Base-by-base conservation (phyloP, 1,140 invertebrate genomes). In the Homarus americanus region DNA sequence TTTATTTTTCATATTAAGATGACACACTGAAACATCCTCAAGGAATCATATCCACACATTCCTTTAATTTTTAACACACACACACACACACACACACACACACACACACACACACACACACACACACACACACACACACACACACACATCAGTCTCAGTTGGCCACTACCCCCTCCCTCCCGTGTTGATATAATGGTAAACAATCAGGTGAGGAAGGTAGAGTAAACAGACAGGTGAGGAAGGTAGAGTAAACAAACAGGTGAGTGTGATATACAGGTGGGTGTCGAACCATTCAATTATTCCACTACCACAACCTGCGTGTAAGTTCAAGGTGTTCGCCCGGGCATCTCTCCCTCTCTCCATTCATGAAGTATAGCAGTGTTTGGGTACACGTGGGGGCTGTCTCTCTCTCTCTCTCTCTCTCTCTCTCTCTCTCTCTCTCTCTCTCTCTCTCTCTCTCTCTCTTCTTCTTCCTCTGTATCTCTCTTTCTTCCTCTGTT, bases 71-170 rank as follows among this genome's bases (percentile, higher is more conserved):
- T 24, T 20, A 34, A 20, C 32, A 7, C 24, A 72, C 4, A 72
- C 7, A 24, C 20, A 7, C 66, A 34, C 66, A 5, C 24, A 72
- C 7, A 9, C 24, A 72, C 66, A 72, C 66, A 72, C 66, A 72
- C 66, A 72, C 66, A 72, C 66, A 72, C 66, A 72, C 66, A 72
- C 66, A 72, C 66, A 72, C 66, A 72, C 66, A 72, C 66, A 72
- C 66, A 72, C 66, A 49, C 66, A 72, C 66, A 72, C 24, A 72
- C 66, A 72, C 24, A 72, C 66, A 72, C 66, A 72, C 66, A 72
- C 66, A 24, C 66, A 72, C 66, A 72, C 66, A 34, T 24, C 24
- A 72, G 5, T 7, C 44, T 7, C 44, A 49, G 5, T 7, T 12
- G 15, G 5, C 4, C 44, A 49, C 44, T 4, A 49, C 44, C 12